Evolutionary conservation across 2,888 invertebrate genomes (phyloP).

Genomic region (Acronicta leporina): DNA sequence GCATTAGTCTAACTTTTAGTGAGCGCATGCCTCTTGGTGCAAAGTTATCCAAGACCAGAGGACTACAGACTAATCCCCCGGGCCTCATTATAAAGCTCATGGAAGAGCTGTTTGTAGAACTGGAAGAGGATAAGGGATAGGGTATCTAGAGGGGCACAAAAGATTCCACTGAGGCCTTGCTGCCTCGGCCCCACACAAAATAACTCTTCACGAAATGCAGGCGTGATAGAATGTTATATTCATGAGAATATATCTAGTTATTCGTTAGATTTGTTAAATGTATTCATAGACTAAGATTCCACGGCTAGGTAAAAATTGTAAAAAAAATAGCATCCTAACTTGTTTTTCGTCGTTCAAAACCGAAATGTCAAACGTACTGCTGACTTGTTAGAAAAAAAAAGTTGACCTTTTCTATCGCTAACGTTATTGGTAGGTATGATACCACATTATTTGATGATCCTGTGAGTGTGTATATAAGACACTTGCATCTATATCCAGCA

Average conservation of each 20-base stretch:
- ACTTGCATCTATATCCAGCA: slow-evolving; percentile 29
- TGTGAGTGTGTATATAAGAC: slow-evolving; percentile 62
- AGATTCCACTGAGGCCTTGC: no score
- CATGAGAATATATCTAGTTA: neutral
- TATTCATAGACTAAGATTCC: slow-evolving; percentile 15
- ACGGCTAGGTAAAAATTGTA: neutral
- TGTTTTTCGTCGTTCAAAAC: slow-evolving; percentile 28
- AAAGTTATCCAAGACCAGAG: no score
- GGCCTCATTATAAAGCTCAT: no score
- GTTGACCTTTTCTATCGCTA: slow-evolving; percentile 60
- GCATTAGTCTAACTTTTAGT: no score
- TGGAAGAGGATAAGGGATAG: no score
- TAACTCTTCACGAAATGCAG: no score
- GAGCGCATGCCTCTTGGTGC: no score
- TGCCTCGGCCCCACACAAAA: no score
- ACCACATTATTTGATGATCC: slow-evolving; percentile 45
- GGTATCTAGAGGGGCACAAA: no score
- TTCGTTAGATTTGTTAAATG: slow-evolving; percentile 14
- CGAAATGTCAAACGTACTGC: slow-evolving; percentile 61
- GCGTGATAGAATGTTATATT: no score
- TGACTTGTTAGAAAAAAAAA: slow-evolving; percentile 40
- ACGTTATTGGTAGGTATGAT: slow-evolving; percentile 49
- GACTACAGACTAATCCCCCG: no score
- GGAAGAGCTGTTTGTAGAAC: no score
- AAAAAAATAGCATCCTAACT: slow-evolving; percentile 13